phyloP scores from a whole-genome alignment of 1,140 invertebrate species.

The Chionoecetes opilio region DNA sequence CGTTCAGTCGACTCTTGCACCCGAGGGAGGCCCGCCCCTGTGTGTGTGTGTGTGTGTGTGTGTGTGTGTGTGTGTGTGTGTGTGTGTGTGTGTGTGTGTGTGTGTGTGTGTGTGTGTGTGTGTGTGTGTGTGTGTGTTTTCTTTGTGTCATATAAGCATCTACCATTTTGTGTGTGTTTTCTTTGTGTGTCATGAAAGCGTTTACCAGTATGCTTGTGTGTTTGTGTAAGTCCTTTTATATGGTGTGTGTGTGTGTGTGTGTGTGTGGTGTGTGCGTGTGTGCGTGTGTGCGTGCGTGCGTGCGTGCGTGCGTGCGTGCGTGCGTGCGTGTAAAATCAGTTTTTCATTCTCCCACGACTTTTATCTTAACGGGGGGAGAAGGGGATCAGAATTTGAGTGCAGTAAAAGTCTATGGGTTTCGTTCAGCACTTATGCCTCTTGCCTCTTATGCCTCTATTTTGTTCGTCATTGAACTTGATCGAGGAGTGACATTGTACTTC shows the following conservation, averaged over 20 bases:
- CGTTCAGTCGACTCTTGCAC: constrained; percentile 67
- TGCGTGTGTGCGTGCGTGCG: neutral
- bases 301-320: neutral
- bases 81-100: constrained; percentile 30
- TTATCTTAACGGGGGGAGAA: too few species aligned
- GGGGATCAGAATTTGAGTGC: too few species aligned
- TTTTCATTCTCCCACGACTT: too few species aligned
- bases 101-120: neutral
- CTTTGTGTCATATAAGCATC: neutral
- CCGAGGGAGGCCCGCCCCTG: constrained; percentile 31
- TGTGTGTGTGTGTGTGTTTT: constrained; percentile 41
- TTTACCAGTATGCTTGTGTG: too few species aligned
- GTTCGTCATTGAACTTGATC: too few species aligned
- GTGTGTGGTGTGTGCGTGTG: neutral
- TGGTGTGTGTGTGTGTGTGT: constrained; percentile 32
- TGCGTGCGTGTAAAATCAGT: too few species aligned
- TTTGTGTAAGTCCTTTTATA: neutral
- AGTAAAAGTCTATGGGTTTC: too few species aligned
- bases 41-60: constrained; percentile 32
- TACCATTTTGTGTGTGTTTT: neutral
- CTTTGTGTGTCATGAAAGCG: too few species aligned
- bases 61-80: constrained; percentile 63
- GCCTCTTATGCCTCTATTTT: too few species aligned
- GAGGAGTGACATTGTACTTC: too few species aligned
- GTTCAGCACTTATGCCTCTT: too few species aligned